Percentiles rank a stretch among this genome's conserved stretches.
Conservation (phyloP, 64 coral and sea anemone species). For the Montipora efflorescens region DNA sequence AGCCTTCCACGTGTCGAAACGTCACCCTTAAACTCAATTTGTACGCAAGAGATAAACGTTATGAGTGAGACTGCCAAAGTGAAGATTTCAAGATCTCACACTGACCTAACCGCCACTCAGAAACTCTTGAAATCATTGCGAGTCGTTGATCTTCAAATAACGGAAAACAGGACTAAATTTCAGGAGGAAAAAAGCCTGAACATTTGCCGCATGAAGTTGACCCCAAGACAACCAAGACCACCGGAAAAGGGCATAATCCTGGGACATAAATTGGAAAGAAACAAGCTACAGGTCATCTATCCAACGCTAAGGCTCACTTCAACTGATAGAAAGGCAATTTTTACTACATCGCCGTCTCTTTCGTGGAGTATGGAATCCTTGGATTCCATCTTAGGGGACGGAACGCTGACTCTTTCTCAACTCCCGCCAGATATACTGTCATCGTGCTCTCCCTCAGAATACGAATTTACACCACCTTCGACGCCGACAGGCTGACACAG, state of each 20-base stretch:
- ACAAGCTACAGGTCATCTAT: constrained; percentile 12
- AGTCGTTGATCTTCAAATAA: constrained; percentile 7
- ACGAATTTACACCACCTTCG: constrained; percentile 10
- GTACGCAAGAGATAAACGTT: neutral
- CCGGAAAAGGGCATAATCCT: neutral
- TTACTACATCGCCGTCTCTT: neutral
- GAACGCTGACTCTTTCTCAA: constrained; percentile 6
- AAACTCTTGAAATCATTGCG: constrained; percentile 24
- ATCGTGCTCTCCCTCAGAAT: constrained; percentile 35
- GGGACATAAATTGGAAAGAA: neutral
- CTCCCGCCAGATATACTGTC: constrained; percentile 26
- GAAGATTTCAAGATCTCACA: neutral
- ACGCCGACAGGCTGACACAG: neutral
- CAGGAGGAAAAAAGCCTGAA: constrained; percentile 23
- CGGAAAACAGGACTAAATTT: neutral
- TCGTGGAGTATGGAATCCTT: constrained; percentile 17
- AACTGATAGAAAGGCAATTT: constrained; percentile 32
- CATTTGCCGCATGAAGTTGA: constrained; percentile 25
- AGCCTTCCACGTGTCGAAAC: neutral
- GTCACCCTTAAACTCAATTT: neutral
- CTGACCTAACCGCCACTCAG: neutral
- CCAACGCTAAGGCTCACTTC: constrained; percentile 17
- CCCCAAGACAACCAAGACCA: neutral
- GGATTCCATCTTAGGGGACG: constrained; percentile 7
- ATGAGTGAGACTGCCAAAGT: neutral